These are phyloP conservation scores for Charadrius vociferus DNA, from an alignment of 2,113 vertebrate genomes.

Conservation along the genomic window DNA sequence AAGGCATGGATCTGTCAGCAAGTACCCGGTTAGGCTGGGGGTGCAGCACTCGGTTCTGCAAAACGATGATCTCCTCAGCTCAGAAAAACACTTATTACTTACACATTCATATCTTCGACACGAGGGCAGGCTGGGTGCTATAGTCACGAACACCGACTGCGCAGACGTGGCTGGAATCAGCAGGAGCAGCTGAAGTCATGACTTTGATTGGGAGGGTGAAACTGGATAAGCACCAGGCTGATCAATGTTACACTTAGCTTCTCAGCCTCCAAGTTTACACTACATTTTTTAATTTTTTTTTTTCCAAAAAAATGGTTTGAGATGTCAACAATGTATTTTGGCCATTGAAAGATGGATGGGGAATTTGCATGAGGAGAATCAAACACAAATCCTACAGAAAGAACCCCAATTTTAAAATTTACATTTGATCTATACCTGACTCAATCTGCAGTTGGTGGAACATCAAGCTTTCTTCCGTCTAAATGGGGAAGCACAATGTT, in stretches of 20 bases:
- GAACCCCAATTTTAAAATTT: background rate
- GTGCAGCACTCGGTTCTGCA: background rate
- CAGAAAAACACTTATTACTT: background rate
- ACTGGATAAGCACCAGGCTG: background rate
- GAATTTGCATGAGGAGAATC: background rate
- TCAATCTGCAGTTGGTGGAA: background rate
- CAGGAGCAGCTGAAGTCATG: background rate
- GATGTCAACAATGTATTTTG: background rate
- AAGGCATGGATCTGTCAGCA: background rate
- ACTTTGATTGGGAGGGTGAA: background rate
- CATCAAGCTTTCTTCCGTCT: background rate
- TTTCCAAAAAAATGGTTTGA: background rate
- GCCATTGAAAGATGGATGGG: background rate
- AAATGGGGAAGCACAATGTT: background rate
- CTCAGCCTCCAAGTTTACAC: background rate
- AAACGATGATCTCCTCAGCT: accelerated
- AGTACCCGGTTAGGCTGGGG: background rate
- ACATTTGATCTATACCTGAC: background rate
- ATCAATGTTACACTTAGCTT: accelerated
- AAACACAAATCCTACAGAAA: background rate
- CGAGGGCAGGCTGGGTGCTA: background rate
- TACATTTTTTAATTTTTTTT: background rate
- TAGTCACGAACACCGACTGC: background rate
- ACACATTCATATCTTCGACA: accelerated
- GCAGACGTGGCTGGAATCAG: background rate